A percentile compares a stretch with the other conserved stretches of the same genome.
These are phyloP conservation scores for Cynaeus angustus DNA, from an alignment of 2,888 invertebrate genomes.

Conservation along the genomic window DNA sequence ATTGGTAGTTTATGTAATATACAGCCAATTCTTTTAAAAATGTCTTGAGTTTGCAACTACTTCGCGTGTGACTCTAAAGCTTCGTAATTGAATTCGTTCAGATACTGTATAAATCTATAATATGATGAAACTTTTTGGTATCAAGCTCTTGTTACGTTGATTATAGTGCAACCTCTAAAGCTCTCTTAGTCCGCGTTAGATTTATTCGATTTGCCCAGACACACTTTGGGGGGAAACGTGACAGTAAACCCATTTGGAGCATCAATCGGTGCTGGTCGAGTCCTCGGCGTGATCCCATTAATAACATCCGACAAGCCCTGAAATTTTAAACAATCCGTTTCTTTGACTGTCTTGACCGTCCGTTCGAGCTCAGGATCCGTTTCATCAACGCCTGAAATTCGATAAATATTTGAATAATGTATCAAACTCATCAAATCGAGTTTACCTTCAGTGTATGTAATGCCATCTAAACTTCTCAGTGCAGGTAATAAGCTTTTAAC, in stretches of 20 bases:
- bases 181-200: no score
- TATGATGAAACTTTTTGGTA: no score
- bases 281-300: constrained; percentile 16
- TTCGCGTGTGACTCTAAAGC: no score
- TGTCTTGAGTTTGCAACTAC: no score
- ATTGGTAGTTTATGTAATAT: no score
- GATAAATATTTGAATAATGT: constrained; percentile 44
- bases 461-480: constrained; percentile 51
- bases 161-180: no score
- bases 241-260: constrained; percentile 32
- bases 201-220: constrained; percentile 9
- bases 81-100: no score
- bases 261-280: neutral
- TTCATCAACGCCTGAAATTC: constrained; percentile 43
- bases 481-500: constrained; percentile 49
- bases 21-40: no score
- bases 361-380: no score
- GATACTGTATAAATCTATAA: no score
- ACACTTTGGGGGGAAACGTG: constrained; percentile 37
- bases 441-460: constrained; percentile 37
- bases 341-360: no score
- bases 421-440: constrained; percentile 39
- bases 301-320: constrained; percentile 11
- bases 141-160: no score
- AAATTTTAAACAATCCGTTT: constrained; percentile 13